A percentile compares a stretch with the other conserved stretches of the same genome.
Evolutionary conservation across 2,113 vertebrate genomes (phyloP).

Genomic region (Canis aureus): DNA sequence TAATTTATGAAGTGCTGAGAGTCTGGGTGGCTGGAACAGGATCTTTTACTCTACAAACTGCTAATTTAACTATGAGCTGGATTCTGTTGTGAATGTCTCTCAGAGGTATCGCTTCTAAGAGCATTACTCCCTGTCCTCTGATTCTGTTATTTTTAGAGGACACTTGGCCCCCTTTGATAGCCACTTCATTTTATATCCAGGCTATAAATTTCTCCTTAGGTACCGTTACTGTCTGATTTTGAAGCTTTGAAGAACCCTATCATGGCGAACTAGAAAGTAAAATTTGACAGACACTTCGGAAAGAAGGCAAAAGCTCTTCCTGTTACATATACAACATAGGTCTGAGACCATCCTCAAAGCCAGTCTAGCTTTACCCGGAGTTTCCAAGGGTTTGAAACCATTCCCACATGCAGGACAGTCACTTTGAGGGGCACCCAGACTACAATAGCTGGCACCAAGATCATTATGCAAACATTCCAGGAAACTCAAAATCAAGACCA

Average conservation of each 20-base stretch:
- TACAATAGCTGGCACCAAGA: background rate
- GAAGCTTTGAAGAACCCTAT: conserved; percentile 52
- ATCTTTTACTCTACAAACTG: conserved; percentile 53
- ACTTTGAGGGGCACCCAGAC: background rate
- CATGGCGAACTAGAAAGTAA: conserved; percentile 44
- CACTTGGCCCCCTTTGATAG: conserved; percentile 62
- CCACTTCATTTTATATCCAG: conserved; percentile 54
- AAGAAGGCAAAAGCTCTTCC: background rate
- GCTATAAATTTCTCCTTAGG: conserved; percentile 40
- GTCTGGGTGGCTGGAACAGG: background rate
- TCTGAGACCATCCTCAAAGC: conserved; percentile 10
- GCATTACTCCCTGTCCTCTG: conserved; percentile 1
- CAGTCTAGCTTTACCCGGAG: background rate
- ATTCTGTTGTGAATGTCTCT: conserved; percentile 48
- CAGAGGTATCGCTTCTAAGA: background rate
- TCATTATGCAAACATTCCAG: background rate
- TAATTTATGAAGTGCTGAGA: conserved; percentile 58
- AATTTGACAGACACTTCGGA: conserved; percentile 39
- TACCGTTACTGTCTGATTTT: conserved; percentile 40
- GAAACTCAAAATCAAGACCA: conserved; percentile 52
- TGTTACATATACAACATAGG: background rate
- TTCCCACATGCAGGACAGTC: background rate
- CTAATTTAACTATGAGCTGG: conserved; percentile 48
- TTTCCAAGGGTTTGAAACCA: background rate
- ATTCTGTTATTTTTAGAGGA: conserved; percentile 61